These are phyloP conservation scores for Chymomyza caudatula DNA, from an alignment of 2,888 invertebrate species.

Conservation along the genomic window DNA sequence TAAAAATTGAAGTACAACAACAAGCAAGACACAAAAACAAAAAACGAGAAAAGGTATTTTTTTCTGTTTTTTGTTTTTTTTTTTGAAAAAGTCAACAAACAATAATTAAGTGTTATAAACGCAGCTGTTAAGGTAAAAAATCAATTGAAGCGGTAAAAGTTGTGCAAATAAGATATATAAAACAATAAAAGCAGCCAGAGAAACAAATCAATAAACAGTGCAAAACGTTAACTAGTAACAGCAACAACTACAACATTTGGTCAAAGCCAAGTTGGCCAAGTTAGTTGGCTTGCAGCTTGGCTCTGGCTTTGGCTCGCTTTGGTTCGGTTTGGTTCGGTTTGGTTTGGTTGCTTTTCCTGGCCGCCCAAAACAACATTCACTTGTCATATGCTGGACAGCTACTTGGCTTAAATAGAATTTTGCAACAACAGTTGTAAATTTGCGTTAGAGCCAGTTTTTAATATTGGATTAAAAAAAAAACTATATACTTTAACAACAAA, in stretches of 20 bases:
- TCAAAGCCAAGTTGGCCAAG: conserved; percentile 27
- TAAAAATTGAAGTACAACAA: conserved; percentile 18
- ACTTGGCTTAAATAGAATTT: conserved; percentile 58
- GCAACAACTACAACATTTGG: conserved; percentile 8
- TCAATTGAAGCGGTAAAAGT: conserved; percentile 36
- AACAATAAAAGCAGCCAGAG: not conserved
- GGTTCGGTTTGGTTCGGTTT: conserved; percentile 9
- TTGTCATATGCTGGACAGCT: conserved; percentile 42
- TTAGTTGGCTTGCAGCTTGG: conserved; percentile 10
- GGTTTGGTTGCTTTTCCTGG: conserved; percentile 45
- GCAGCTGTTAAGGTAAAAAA: conserved; percentile 40
- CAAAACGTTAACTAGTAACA: not conserved
- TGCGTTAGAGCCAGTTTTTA: not conserved
- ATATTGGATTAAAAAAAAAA: not conserved
- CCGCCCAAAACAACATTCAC: conserved; percentile 62
- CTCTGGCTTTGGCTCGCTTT: conserved; percentile 19
- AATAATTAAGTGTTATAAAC: conserved; percentile 25
- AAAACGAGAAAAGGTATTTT: conserved; percentile 16
- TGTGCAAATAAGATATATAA: not conserved
- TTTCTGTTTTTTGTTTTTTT: no score
- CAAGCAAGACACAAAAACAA: conserved; percentile 32
- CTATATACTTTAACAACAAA: conserved; percentile 1
- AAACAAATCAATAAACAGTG: not conserved
- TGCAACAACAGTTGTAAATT: conserved; percentile 6
- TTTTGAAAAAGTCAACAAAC: conserved; percentile 30